Percentiles rank a stretch among this genome's conserved stretches.
These are phyloP conservation scores for Cathartes aura DNA, from an alignment of 2,113 vertebrate species.

Conservation along the genomic window DNA sequence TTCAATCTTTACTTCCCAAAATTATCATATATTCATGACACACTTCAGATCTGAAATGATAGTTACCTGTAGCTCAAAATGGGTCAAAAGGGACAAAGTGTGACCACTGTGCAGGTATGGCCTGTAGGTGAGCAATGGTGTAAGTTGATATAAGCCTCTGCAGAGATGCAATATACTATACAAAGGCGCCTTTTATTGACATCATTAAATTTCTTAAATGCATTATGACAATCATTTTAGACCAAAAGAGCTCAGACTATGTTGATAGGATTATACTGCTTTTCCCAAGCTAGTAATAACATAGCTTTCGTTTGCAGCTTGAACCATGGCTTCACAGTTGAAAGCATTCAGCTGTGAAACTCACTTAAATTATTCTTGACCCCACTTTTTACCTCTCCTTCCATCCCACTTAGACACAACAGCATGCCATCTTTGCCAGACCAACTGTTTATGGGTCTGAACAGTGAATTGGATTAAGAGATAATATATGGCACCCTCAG, in stretches of 20 bases:
- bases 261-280: not conserved
- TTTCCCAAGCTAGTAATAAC: not conserved
- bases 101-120: not conserved
- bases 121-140: not conserved
- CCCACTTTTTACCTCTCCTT: not conserved
- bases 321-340: not conserved
- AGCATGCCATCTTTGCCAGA: not conserved
- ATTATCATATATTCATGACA: not conserved
- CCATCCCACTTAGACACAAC: not conserved
- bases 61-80: not conserved
- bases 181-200: not conserved
- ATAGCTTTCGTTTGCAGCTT: not conserved
- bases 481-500: not conserved
- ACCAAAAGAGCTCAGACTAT: not conserved
- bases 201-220: not conserved
- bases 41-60: not conserved
- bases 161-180: not conserved
- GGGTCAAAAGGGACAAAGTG: not conserved
- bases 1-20: not conserved
- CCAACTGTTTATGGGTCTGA: not conserved
- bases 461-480: not conserved
- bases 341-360: not conserved
- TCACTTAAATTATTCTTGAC: not conserved
- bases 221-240: not conserved
- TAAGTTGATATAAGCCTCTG: not conserved